Percentiles rank a stretch among this genome's conserved stretches.
These are phyloP conservation scores for Platichthys stellatus DNA, from an alignment of 2,113 vertebrate species.

Conservation along the genomic window DNA sequence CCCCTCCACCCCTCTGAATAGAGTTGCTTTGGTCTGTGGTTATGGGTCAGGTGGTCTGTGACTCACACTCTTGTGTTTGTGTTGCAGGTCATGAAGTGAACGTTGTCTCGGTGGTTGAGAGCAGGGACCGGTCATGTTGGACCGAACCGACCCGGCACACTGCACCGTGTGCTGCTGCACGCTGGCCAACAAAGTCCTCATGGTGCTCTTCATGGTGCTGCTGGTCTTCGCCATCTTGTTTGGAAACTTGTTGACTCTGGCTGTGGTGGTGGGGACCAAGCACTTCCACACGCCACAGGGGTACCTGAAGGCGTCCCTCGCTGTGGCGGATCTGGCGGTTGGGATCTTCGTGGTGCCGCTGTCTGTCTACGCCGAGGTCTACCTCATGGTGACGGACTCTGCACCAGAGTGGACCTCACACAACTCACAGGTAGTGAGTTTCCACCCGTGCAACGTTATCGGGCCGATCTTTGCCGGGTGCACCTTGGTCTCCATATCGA, in stretches of 20 bases:
- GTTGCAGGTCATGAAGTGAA: conserved; percentile 28
- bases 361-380: conserved; percentile 82
- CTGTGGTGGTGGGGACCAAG: conserved; percentile 80
- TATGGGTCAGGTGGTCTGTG: not conserved
- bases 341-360: conserved; percentile 83
- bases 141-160: conserved; percentile 49
- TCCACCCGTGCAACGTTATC: conserved; percentile 81
- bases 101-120: conserved; percentile 40
- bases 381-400: conserved; percentile 67
- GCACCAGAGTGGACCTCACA: conserved; percentile 71
- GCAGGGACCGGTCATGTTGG: conserved; percentile 56
- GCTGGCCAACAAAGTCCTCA: conserved; percentile 72
- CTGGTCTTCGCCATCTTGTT: conserved; percentile 79
- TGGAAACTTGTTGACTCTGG: conserved; percentile 82
- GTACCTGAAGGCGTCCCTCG: conserved; percentile 84
- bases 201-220: conserved; percentile 81
- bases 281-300: conserved; percentile 83
- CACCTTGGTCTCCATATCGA: conserved; percentile 85
- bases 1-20: conserved; percentile 8
- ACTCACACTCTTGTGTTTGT: not conserved
- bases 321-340: conserved; percentile 82
- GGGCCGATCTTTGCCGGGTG: conserved; percentile 85
- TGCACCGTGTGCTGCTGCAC: conserved; percentile 84
- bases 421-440: conserved; percentile 69
- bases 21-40: no score